Conservation (phyloP, 2,888 invertebrate species). For the Hemistola chrysoprasaria region DNA sequence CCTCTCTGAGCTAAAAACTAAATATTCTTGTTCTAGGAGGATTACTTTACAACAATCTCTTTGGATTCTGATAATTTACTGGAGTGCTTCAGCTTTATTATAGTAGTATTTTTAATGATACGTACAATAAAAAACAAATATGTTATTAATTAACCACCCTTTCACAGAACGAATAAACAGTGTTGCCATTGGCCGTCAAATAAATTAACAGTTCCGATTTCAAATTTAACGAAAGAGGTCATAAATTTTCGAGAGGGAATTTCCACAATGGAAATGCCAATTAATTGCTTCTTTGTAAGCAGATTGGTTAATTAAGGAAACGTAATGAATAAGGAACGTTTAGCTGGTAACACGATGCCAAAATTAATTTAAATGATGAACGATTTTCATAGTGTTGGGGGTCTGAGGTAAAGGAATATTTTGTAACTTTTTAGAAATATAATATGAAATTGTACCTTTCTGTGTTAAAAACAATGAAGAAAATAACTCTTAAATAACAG, state of each 20-base stretch:
- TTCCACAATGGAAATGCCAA: conserved; percentile 70
- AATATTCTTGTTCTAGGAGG: no score
- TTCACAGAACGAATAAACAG: conserved; percentile 20
- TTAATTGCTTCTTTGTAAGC: conserved; percentile 79
- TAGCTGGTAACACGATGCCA: conserved; percentile 67
- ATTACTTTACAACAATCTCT: no score
- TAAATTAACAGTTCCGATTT: conserved; percentile 49
- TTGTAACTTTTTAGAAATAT: no score
- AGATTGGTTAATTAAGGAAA: conserved; percentile 81
- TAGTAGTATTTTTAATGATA: no score
- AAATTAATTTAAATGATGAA: conserved; percentile 80
- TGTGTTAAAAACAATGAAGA: no score
- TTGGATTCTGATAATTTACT: no score
- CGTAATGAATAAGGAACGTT: conserved; percentile 75
- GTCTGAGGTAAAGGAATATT: conserved; percentile 27
- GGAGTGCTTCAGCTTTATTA: no score
- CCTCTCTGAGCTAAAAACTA: no score
- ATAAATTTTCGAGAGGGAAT: conserved; percentile 54
- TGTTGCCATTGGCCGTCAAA: conserved; percentile 34
- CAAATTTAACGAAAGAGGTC: conserved; percentile 53
- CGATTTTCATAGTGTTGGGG: conserved; percentile 53
- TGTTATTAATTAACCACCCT: no score
- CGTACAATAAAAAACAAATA: not conserved
- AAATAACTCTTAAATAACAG: no score
- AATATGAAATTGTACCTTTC: no score